A percentile compares a stretch with the other conserved stretches of the same genome.
Evolutionary conservation across 2,888 invertebrate species (phyloP).

Genomic region (Drosophila ezoana): DNA sequence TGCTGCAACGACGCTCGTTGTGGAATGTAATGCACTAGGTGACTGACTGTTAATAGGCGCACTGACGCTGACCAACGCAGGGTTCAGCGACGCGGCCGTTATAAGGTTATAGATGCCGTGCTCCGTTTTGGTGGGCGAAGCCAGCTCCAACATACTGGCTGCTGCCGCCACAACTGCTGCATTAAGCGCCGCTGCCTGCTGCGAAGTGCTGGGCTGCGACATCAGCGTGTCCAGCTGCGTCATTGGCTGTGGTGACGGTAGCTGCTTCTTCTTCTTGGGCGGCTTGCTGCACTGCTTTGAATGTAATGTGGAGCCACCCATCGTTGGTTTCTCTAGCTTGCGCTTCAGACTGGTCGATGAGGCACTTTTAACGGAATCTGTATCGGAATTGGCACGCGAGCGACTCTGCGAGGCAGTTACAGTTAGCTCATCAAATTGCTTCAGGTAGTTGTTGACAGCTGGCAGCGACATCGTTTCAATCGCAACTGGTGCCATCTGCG

Average conservation of each 20-base stretch:
- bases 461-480: constrained; percentile 46
- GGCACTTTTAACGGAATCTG: constrained; percentile 70
- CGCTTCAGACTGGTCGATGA: constrained; percentile 64
- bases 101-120: constrained; percentile 83
- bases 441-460: constrained; percentile 46
- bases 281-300: constrained; percentile 25
- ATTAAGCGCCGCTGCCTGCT: constrained; percentile 59
- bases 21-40: constrained; percentile 70
- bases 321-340: constrained; percentile 32
- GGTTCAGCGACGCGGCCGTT: constrained; percentile 36
- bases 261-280: constrained; percentile 49
- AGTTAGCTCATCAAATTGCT: constrained; percentile 62
- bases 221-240: constrained; percentile 51
- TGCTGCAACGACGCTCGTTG: constrained; percentile 19
- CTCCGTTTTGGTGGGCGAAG: constrained; percentile 80
- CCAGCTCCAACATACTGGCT: constrained; percentile 61
- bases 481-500: constrained; percentile 28
- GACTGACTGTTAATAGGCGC: constrained; percentile 28
- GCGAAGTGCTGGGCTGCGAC: constrained; percentile 59
- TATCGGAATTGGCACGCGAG: constrained; percentile 71
- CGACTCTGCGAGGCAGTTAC: constrained; percentile 38
- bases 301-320: constrained; percentile 7
- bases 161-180: constrained; percentile 47
- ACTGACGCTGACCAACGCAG: constrained; percentile 27
- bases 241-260: constrained; percentile 15